Conservation (phyloP, 2,888 invertebrate species). For the Limnephilus marmoratus region DNA sequence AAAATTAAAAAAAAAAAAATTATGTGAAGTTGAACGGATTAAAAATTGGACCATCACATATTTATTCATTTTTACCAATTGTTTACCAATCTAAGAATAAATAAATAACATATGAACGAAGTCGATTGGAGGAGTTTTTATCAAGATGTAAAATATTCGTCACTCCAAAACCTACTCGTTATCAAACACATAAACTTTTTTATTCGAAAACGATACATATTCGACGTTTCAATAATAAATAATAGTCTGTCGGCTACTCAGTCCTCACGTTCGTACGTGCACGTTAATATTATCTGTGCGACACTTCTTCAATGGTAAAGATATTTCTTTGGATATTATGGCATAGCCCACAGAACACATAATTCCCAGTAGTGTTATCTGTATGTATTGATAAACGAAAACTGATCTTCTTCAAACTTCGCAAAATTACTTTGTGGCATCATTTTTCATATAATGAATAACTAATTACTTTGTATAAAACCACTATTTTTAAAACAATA, state of each 20-base stretch:
- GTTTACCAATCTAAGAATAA: neutral
- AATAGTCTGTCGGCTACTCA: neutral
- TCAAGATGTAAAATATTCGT: neutral
- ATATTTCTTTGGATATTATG: neutral
- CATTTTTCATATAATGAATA: too few species aligned
- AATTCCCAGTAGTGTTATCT: neutral
- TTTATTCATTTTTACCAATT: too few species aligned
- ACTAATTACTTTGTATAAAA: too few species aligned
- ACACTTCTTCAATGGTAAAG: neutral
- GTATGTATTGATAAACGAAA: too few species aligned
- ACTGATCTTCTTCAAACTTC: too few species aligned
- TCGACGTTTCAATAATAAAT: neutral
- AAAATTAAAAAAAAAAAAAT: too few species aligned
- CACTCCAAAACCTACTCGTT: neutral
- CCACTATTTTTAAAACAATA: too few species aligned
- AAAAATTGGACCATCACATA: too few species aligned
- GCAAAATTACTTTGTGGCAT: too few species aligned
- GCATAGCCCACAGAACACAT: neutral
- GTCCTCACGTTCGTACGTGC: neutral
- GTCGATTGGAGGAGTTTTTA: neutral
- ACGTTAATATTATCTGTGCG: neutral
- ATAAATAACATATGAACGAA: neutral
- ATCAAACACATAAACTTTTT: neutral
- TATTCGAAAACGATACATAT: neutral
- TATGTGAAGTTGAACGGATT: too few species aligned